phyloP scores from a whole-genome alignment of 2,113 vertebrate species.

The Poeciliopsis retropinna region DNA sequence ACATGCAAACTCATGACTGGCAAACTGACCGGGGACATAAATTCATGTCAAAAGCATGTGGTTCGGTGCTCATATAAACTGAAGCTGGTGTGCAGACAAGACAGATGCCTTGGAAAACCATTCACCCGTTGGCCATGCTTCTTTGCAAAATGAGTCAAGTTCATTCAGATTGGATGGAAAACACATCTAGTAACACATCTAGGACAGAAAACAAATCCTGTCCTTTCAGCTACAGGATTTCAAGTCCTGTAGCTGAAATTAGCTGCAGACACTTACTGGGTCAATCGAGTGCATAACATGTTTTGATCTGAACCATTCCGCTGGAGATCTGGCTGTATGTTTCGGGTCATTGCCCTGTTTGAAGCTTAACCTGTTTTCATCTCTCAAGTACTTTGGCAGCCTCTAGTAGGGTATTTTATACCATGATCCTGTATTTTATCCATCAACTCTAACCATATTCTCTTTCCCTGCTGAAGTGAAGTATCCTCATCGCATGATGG shows the following conservation, averaged over 20 bases:
- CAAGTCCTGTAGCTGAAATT: neutral
- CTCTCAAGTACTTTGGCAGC: neutral
- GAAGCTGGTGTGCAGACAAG: constrained; percentile 10
- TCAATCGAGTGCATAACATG: neutral
- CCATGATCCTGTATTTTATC: neutral
- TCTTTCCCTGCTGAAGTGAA: neutral
- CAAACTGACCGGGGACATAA: constrained; percentile 34
- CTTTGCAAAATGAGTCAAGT: neutral
- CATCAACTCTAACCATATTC: neutral
- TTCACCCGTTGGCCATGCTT: neutral
- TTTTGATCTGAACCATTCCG: neutral
- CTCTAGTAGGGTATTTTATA: neutral
- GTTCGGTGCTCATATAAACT: neutral
- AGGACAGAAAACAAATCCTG: too few species aligned
- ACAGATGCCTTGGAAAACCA: neutral
- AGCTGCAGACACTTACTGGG: neutral
- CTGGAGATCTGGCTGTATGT: neutral
- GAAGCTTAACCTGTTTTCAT: neutral
- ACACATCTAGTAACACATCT: neutral
- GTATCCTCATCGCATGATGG: neutral
- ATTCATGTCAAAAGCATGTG: constrained; percentile 22
- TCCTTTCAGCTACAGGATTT: too few species aligned
- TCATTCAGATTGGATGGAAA: neutral
- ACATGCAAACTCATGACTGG: constrained; percentile 29
- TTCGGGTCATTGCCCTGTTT: neutral